Conservation (phyloP, 1,140 invertebrate species). For the Diploscapter pachys region DNA sequence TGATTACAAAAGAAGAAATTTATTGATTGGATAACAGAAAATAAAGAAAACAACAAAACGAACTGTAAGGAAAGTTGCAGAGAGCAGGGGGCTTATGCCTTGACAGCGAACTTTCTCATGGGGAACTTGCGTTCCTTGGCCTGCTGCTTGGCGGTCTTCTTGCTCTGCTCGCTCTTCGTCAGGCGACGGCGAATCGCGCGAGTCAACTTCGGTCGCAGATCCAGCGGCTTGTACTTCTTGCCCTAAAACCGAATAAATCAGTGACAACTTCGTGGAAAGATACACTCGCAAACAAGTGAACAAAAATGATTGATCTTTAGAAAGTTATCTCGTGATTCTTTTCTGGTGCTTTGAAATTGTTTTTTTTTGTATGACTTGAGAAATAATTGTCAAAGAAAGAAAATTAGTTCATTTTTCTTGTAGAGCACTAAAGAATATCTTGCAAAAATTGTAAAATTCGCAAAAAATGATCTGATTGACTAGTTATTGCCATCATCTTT, state of each 20-base stretch:
- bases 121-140: slow-evolving; percentile 80
- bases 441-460: too few species aligned
- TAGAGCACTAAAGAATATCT: too few species aligned
- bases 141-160: slow-evolving; percentile 84
- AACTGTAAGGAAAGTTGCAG: too few species aligned
- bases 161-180: slow-evolving; percentile 76
- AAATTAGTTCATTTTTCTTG: background rate
- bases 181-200: slow-evolving; percentile 81
- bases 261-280: background rate
- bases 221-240: slow-evolving; percentile 82
- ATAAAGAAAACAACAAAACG: too few species aligned
- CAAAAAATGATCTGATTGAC: too few species aligned
- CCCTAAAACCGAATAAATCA: slow-evolving; percentile 32
- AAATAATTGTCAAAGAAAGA: background rate
- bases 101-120: slow-evolving; percentile 85
- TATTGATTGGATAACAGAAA: too few species aligned
- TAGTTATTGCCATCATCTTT: too few species aligned
- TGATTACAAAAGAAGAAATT: too few species aligned
- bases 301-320: background rate
- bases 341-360: background rate
- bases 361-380: background rate
- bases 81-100: slow-evolving; percentile 71
- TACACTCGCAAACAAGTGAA: background rate
- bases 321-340: background rate
- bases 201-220: slow-evolving; percentile 92